Percentiles rank a stretch among this genome's conserved stretches.
Evolutionary conservation across 2,888 invertebrate genomes (phyloP).

Genomic region (Drosophila barbarae): DNA sequence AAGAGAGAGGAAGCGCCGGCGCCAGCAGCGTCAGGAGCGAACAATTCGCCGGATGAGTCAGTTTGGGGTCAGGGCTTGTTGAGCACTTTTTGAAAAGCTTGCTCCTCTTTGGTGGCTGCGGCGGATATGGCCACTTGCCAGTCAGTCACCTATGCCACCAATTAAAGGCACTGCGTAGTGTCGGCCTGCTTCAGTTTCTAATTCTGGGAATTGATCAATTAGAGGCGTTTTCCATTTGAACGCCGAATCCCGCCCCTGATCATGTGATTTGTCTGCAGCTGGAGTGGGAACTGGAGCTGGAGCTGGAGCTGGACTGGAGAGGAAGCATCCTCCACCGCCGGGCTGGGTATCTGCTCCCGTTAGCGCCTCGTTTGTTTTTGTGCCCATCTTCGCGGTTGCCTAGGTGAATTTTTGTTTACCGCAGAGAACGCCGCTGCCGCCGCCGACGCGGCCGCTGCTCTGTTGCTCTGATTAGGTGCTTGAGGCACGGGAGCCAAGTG

Average conservation of each 20-base stretch:
- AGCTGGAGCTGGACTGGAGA: constrained; percentile 14
- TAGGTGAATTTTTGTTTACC: constrained; percentile 61
- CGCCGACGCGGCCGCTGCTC: constrained; percentile 17
- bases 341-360: constrained; percentile 3
- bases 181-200: constrained; percentile 64
- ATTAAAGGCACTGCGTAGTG: constrained; percentile 37
- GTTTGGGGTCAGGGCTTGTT: constrained; percentile 42
- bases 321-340: neutral
- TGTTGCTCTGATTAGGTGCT: constrained; percentile 22
- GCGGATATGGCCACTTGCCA: constrained; percentile 65
- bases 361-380: constrained; percentile 45
- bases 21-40: constrained; percentile 37
- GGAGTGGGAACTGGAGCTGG: constrained; percentile 1
- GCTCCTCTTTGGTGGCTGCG: constrained; percentile 24
- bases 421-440: constrained; percentile 41
- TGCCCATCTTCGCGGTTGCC: constrained; percentile 46
- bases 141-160: constrained; percentile 26
- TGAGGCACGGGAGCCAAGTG: constrained; percentile 22
- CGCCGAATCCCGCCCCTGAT: constrained; percentile 28
- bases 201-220: constrained; percentile 71
- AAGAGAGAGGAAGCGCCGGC: constrained; percentile 40
- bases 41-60: constrained; percentile 45
- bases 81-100: constrained; percentile 21
- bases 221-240: constrained; percentile 33
- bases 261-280: constrained; percentile 49